Base-by-base conservation (phyloP, 2,797 vertebrate genomes). In the Bothrops alternatus region DNA sequence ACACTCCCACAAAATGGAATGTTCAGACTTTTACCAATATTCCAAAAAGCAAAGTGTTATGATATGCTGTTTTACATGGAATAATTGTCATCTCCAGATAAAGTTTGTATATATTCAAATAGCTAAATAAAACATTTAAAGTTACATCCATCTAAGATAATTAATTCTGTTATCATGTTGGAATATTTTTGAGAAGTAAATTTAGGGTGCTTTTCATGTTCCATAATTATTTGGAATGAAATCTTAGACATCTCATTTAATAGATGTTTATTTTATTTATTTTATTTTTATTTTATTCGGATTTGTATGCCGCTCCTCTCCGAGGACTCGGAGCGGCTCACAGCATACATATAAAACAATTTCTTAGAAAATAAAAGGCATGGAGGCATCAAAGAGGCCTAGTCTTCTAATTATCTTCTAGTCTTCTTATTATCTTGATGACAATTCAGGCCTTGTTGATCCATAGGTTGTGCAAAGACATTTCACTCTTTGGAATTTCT, bases 1-100 rank as follows among this genome's bases (percentile, higher is more conserved):
- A 53, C 85, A 96, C 56, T 85, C 86, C 50, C 86, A 95, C 10
- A 93, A 91, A 94, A 96, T 90, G 42, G 90, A 95, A 94, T 93
- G 88, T 94, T 94, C 91, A 95, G 58, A 42, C 3, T 96, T 90
- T 93, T 82, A 94, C 87, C 56, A 90, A 58, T 94, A 90, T 58
- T 93, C 86, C 92, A 88, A 91, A 96, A 93, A 94, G 6, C 53
- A 92, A 93, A 93, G 89, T 94, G 86, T 93, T 93, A 92, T 88
- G n/a, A 92, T 14, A 13, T 82, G 25, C 47, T 90, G 55, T 63
- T 94, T 94, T 93, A 94, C 95, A 93, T 2, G 11, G n/a, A 93
- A 26, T 32, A 90, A 94, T 90, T 93, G 60, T 88, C 65, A 32
- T 63, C 42, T 73, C 4, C 61, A 91, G 16, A 89, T 94, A 90